Base-by-base conservation (phyloP, 2,888 invertebrate genomes). In the Pyrrhosoma nymphula region DNA sequence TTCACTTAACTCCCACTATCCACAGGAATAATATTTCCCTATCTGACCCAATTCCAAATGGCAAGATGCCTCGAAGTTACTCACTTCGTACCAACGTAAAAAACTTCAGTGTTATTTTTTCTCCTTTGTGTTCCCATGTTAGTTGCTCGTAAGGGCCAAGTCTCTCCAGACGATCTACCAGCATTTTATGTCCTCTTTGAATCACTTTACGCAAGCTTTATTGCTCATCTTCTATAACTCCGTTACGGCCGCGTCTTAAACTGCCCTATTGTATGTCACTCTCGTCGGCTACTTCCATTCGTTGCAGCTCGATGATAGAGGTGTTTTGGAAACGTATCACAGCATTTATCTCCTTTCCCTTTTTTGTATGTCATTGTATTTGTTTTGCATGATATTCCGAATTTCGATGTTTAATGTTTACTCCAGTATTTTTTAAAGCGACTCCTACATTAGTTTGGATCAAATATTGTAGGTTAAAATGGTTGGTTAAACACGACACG, bases 1-100 rank as follows among this genome's bases (percentile, higher is more conserved):
- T 82, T 82, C 14, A 2, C 82, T 82, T 35, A 0, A 35, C 18
- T 30, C 16, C 30, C 4, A 35, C 82, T 82, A 30, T 82, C 82
- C 82, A 16, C 16, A 82, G 8, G 14, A 30, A 35, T 16, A 30
- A 30, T 82, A 35, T 82, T 82, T 26, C 18, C 18, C 26, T 35
- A 35, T 82, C 82, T 35, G 82, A 82, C 82, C 35, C 82, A 82
- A 82, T 82, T 82, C 82, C 82, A 82, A 82, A 82, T 82, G 30
- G 30, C 35, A 82, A 82, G 35, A 35, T 35, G 82, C 82, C 30
- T 82, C n/a, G 82, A 14, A 82, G 82, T 82, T 82, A 30, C 82
- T 82, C 35, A 16, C 82, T 23, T 16, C 82, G 4, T 30, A 35
- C 35, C n/a, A 35, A 30, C 82, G 82, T 82, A 82, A 35, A 82